Conservation (phyloP, 2,113 vertebrate genomes). For the Microcebus ravelobensis region DNA sequence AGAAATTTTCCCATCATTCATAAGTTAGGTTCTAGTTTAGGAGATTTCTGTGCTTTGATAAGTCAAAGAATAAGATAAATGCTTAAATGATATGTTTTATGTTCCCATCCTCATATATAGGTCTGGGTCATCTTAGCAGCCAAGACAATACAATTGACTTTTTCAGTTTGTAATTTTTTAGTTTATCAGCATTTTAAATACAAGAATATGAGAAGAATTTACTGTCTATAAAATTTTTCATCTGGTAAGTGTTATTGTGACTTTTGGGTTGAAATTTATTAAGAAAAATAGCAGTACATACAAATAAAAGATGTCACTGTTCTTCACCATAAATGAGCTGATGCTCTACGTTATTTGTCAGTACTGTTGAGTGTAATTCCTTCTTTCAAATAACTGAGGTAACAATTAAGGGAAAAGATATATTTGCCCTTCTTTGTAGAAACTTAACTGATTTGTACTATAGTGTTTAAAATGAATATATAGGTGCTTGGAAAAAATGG, state of each 20-base stretch:
- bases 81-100: neutral
- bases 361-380: neutral
- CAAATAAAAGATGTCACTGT: neutral
- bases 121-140: neutral
- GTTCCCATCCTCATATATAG: neutral
- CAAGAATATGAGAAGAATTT: neutral
- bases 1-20: neutral
- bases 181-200: conserved; percentile 31
- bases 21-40: neutral
- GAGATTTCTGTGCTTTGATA: neutral
- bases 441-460: neutral
- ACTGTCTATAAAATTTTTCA: neutral
- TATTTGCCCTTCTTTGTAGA: neutral
- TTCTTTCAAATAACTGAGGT: neutral
- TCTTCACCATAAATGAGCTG: neutral
- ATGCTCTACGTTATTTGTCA: neutral
- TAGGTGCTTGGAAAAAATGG: too few relatives aligned
- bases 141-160: neutral
- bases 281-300: neutral
- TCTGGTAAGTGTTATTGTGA: neutral
- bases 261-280: neutral
- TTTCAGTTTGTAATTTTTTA: neutral
- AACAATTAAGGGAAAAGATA: neutral
- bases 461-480: neutral
- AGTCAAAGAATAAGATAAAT: neutral